Evolutionary conservation across 2,113 vertebrate species (phyloP).

Genomic region (Pardalotus punctatus): DNA sequence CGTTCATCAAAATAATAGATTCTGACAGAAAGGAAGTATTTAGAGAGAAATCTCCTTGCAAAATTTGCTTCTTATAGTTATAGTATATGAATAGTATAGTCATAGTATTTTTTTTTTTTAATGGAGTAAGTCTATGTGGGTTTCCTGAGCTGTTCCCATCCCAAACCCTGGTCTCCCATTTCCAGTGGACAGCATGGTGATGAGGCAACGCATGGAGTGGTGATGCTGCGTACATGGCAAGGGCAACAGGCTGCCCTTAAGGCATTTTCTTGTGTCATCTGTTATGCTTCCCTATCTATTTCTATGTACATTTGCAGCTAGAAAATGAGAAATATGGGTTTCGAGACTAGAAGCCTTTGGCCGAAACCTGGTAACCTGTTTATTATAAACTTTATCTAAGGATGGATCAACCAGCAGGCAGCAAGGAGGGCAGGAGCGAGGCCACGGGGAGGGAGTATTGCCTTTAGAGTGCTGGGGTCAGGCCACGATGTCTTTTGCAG

Average conservation of each 20-base stretch:
- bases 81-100: no score
- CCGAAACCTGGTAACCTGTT: not conserved
- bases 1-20: not conserved
- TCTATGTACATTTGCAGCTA: not conserved
- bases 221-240: not conserved
- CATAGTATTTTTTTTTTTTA: not conserved
- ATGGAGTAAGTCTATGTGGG: not conserved
- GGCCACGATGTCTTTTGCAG: not conserved
- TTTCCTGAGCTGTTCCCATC: not conserved
- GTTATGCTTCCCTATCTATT: not conserved
- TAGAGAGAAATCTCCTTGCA: not conserved
- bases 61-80: not conserved
- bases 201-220: not conserved
- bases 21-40: not conserved
- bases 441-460: not conserved
- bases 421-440: conserved; percentile 16
- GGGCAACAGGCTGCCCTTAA: conserved; percentile 35
- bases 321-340: not conserved
- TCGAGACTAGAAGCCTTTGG: not conserved
- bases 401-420: not conserved
- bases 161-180: not conserved
- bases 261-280: conserved; percentile 43
- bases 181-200: not conserved
- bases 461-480: not conserved
- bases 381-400: not conserved